Percentiles rank a stretch among this genome's conserved stretches.
phyloP scores from a whole-genome alignment of 2,888 invertebrate genomes.

The Chrysodeixis includens region DNA sequence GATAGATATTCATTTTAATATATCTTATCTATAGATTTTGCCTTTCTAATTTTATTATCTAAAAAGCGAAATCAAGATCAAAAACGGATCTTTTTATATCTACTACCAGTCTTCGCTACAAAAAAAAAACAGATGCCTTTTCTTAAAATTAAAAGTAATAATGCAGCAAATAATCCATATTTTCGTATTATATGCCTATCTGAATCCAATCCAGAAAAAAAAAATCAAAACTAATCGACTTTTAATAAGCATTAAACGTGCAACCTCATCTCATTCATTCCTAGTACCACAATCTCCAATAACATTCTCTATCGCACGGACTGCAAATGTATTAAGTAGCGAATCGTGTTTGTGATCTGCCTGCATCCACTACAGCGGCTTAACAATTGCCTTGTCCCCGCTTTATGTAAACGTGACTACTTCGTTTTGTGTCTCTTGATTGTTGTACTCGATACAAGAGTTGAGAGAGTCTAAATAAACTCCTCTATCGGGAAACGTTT shows the following conservation, averaged over 20 bases:
- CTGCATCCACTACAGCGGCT: slow-evolving; percentile 9
- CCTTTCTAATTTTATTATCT: no score
- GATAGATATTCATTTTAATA: no score
- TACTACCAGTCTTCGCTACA: no score
- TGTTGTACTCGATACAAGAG: neutral
- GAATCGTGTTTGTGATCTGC: slow-evolving; percentile 9
- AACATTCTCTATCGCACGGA: neutral
- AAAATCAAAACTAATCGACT: neutral
- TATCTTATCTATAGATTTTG: no score
- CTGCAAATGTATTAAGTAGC: slow-evolving; percentile 11
- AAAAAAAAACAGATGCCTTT: no score
- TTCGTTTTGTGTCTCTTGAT: slow-evolving; percentile 3
- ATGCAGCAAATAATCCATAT: no score
- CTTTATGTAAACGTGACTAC: slow-evolving; percentile 9
- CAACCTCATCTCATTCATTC: neutral
- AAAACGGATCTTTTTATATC: no score
- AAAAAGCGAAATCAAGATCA: no score
- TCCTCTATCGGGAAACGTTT: neutral
- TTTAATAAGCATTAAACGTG: no score
- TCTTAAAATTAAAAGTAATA: no score
- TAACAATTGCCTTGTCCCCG: slow-evolving; percentile 7
- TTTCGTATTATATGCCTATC: no score
- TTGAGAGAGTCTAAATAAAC: slow-evolving; percentile 1
- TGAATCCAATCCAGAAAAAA: no score
- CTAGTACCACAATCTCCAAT: neutral